Conservation (phyloP, 2,797 vertebrate genomes). For the Lycodopsis pacificus region DNA sequence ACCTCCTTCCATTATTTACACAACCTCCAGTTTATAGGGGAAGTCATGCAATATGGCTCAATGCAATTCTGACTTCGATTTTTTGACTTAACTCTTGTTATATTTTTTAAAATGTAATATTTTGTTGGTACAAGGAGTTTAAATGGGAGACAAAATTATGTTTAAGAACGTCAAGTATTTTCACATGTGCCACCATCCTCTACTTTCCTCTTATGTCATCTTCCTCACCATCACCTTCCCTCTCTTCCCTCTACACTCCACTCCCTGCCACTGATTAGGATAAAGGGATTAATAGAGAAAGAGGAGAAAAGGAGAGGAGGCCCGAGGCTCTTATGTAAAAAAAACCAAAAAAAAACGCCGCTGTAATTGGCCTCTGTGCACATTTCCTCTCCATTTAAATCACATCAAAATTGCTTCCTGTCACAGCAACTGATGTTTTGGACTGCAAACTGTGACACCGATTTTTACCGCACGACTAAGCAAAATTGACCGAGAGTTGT, state of each 20-base stretch:
- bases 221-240: neutral
- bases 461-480: slow-evolving; percentile 61
- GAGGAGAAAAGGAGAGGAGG: slow-evolving; percentile 7
- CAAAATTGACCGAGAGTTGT: slow-evolving; percentile 47
- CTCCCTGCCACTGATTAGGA: slow-evolving; percentile 27
- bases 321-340: slow-evolving; percentile 24
- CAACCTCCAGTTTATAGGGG: neutral
- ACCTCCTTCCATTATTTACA: neutral
- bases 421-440: slow-evolving; percentile 66
- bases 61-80: neutral
- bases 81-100: neutral
- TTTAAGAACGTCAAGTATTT: neutral
- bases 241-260: neutral
- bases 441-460: slow-evolving; percentile 57
- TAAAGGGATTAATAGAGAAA: slow-evolving; percentile 37
- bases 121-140: neutral
- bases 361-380: slow-evolving; percentile 58
- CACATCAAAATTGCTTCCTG: slow-evolving; percentile 43
- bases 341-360: slow-evolving; percentile 13
- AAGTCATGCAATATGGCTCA: neutral
- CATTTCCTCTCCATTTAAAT: slow-evolving; percentile 59
- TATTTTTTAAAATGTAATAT: neutral
- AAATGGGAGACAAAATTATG: neutral
- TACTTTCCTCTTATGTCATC: neutral
- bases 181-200: neutral